phyloP scores from a whole-genome alignment of 1,140 invertebrate species.

The Myzus persicae region DNA sequence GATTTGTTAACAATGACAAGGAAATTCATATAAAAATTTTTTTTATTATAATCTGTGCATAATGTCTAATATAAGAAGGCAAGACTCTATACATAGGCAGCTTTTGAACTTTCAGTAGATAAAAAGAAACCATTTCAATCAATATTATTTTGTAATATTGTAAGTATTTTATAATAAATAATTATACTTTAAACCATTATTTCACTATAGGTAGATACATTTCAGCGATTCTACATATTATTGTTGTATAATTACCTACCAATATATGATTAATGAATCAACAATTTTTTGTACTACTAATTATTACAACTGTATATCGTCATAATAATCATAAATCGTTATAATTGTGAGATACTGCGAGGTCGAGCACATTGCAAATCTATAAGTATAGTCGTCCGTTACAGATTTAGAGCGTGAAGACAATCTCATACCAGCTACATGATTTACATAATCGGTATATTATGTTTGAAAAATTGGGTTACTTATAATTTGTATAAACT shows the following conservation, averaged over 20 bases:
- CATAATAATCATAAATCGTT: neutral
- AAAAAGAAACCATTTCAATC: neutral
- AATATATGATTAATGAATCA: neutral
- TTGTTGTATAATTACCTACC: neutral
- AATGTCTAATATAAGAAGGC: too few relatives aligned
- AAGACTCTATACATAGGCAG: too few relatives aligned
- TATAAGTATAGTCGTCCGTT: neutral
- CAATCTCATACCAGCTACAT: neutral
- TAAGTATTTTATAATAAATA: neutral
- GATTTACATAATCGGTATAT: constrained; percentile 4
- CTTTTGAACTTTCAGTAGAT: neutral
- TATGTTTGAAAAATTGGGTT: neutral
- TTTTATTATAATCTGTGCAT: too few relatives aligned
- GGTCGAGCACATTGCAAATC: neutral
- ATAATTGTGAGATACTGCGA: neutral
- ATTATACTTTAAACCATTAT: neutral
- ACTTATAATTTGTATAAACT: neutral
- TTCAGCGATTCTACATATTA: neutral
- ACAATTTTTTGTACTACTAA: neutral
- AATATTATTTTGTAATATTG: neutral
- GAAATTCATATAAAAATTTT: neutral
- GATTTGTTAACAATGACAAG: neutral
- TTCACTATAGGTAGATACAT: neutral
- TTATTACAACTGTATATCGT: neutral
- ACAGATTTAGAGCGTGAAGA: neutral